Evolutionary conservation across 2,888 invertebrate genomes (phyloP).

Genomic region (Odontothrips loti): DNA sequence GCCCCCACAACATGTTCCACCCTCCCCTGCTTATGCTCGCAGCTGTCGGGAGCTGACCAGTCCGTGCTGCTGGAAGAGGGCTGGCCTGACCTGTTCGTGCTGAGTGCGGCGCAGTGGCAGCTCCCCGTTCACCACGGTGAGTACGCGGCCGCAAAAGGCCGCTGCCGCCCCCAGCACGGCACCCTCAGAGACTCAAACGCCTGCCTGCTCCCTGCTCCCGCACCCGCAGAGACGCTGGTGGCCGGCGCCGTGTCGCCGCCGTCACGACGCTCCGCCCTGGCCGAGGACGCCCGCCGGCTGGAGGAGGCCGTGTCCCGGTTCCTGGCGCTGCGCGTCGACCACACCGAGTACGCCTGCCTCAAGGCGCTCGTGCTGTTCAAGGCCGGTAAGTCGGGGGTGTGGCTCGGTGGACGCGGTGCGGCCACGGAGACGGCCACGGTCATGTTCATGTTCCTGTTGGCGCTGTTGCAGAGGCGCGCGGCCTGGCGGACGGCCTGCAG

Average conservation of each 20-base stretch:
- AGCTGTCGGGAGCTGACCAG: slow-evolving; percentile 55
- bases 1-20: no score
- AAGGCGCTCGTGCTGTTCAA: slow-evolving; percentile 78
- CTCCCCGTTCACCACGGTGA: slow-evolving; percentile 69
- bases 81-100: slow-evolving; percentile 78
- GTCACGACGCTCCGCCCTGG: slow-evolving; percentile 52
- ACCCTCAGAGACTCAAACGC: slow-evolving; percentile 10
- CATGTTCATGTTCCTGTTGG: not conserved
- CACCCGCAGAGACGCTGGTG: slow-evolving; percentile 42
- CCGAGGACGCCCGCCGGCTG: slow-evolving; percentile 58
- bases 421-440: no score
- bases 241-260: slow-evolving; percentile 49
- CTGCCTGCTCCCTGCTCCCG: not conserved
- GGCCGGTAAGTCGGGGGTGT: slow-evolving; percentile 57
- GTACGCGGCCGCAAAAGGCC: not conserved
- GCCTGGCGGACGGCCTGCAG: slow-evolving; percentile 57
- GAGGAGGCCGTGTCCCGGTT: slow-evolving; percentile 63
- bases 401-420: no score
- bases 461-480: slow-evolving; percentile 54
- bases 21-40: slow-evolving; percentile 1
- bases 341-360: slow-evolving; percentile 79
- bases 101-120: slow-evolving; percentile 78
- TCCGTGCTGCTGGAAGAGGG: slow-evolving; percentile 68
- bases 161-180: not conserved
- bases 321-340: slow-evolving; percentile 64